These are phyloP conservation scores for Menidia menidia DNA, from an alignment of 2,797 vertebrate species.

Conservation along the genomic window DNA sequence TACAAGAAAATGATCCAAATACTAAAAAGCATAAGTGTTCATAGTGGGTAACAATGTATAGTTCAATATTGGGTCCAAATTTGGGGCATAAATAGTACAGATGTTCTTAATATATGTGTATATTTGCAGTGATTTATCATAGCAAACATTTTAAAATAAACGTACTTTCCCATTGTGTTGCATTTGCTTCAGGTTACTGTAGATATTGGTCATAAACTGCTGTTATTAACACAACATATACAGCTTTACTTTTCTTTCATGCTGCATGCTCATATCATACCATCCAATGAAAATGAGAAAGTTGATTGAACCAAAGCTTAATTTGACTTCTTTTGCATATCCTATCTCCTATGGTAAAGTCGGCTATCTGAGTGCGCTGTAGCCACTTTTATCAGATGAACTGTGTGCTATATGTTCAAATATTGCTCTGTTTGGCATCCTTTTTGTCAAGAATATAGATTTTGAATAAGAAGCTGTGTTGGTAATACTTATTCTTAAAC, in stretches of 20 bases:
- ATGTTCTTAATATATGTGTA: not conserved
- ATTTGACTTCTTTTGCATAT: not conserved
- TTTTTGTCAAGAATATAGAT: not conserved
- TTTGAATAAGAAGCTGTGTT: not conserved
- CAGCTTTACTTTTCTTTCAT: not conserved
- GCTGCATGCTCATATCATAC: not conserved
- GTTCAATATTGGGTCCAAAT: too few relatives aligned
- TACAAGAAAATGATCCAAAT: not conserved
- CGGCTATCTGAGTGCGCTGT: not conserved
- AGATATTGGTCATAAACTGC: not conserved
- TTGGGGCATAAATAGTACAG: too few relatives aligned
- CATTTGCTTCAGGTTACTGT: not conserved
- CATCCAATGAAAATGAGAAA: slow-evolving; percentile 6
- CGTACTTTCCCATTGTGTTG: not conserved
- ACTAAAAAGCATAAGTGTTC: not conserved
- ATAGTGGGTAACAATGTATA: too few relatives aligned
- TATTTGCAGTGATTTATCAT: not conserved
- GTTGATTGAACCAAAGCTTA: not conserved
- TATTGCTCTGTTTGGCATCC: slow-evolving; percentile 6
- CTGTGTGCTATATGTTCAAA: slow-evolving; percentile 3
- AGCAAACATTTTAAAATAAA: not conserved
- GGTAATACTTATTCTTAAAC: not conserved
- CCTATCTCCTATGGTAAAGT: not conserved
- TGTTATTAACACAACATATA: not conserved
- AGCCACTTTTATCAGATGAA: slow-evolving; percentile 14